Evolutionary conservation across 2,797 vertebrate species (phyloP).

Genomic region (Vipera latastei): DNA sequence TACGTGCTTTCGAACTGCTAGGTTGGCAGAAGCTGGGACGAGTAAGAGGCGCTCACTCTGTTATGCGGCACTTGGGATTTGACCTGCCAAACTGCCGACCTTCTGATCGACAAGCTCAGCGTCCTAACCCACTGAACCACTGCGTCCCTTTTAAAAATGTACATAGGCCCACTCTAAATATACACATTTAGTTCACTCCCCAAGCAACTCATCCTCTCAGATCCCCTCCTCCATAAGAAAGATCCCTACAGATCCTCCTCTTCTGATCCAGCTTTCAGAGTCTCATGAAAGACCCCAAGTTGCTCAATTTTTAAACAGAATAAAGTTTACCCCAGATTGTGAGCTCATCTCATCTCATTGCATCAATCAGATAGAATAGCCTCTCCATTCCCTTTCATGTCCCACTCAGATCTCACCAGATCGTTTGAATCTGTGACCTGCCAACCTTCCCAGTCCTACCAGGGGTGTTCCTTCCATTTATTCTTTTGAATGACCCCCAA

Average conservation of each 20-base stretch:
- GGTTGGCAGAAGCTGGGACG: too few species aligned
- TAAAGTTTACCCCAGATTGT: background rate
- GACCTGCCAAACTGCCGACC: too few species aligned
- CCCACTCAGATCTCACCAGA: background rate
- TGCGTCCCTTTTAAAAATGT: background rate
- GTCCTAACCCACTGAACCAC: too few species aligned
- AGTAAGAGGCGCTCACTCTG: too few species aligned
- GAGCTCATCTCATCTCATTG: background rate
- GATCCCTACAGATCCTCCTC: background rate
- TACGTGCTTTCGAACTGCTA: too few species aligned
- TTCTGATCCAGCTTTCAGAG: background rate
- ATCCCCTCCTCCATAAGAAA: background rate
- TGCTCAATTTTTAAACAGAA: background rate
- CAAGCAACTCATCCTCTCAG: background rate
- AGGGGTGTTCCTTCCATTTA: background rate
- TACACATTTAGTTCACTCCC: background rate
- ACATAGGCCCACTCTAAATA: background rate
- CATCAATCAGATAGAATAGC: background rate
- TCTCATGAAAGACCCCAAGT: background rate
- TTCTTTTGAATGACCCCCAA: background rate
- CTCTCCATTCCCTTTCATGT: background rate
- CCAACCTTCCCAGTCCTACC: background rate
- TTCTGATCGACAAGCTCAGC: too few species aligned
- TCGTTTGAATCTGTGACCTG: background rate
- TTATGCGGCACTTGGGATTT: too few species aligned